Conservation (phyloP, 2,797 vertebrate species). For the Gambusia yucatana region DNA sequence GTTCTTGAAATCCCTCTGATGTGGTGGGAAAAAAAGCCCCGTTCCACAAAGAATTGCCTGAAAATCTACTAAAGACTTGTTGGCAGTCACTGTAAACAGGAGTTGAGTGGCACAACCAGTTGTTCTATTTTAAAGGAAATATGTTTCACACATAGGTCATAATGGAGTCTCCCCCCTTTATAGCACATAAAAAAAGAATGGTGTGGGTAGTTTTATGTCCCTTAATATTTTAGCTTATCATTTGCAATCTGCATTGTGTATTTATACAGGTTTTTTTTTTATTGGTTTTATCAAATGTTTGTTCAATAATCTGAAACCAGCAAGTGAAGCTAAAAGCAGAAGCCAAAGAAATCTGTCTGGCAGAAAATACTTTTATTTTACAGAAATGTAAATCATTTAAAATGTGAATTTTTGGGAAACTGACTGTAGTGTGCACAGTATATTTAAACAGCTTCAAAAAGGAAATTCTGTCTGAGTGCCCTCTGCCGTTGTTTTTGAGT, state of each 20-base stretch:
- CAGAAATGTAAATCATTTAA: neutral
- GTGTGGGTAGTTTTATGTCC: neutral
- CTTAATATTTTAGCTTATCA: neutral
- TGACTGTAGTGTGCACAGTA: neutral
- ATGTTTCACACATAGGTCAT: neutral
- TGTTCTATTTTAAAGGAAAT: neutral
- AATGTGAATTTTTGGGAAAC: neutral
- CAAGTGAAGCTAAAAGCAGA: neutral
- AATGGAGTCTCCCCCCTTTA: no score
- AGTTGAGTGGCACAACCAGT: neutral
- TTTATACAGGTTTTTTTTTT: neutral
- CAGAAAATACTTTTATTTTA: neutral
- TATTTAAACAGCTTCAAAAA: neutral
- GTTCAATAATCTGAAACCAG: neutral
- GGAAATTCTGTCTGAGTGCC: conserved; percentile 7
- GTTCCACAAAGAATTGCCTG: neutral
- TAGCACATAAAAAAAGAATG: no score
- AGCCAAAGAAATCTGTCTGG: neutral
- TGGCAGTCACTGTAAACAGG: neutral
- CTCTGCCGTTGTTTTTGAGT: conserved; percentile 47
- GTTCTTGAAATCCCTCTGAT: neutral
- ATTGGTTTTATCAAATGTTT: neutral
- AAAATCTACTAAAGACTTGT: neutral
- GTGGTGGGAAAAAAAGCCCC: neutral
- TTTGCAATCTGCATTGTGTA: neutral